Evolutionary conservation across 2,113 vertebrate species (phyloP), one percentile per base, ranked within the genome.

Genomic region (Macrotus californicus): DNA sequence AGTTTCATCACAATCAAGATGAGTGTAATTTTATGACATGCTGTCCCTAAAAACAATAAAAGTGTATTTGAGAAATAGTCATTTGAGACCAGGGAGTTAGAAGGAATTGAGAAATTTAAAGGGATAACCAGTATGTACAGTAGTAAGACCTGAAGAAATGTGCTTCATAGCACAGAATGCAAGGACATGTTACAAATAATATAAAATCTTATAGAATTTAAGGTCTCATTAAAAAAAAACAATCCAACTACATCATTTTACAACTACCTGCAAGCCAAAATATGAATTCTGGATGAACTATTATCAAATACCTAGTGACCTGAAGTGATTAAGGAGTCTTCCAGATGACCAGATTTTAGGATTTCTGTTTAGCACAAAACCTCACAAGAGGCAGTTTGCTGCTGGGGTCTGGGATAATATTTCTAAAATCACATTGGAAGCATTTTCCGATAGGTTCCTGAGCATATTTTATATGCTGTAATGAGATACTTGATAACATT

Each of bases 401-500:
- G 52, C 46, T 36, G 80, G 24, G 24, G 2, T 7, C 31, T 76
- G 31, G 48, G 61, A 67, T 46, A 80, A 16, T 16, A 52, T 90
- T 94, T 90, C 76, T 87, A 12, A 92, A 92, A 86, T 26, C 54
- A 69, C n/a, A 79, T 34, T 79, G 24, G 7, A 41, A 26, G 48
- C 12, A 81, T 77, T 93, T 87, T 87, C 22, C 46, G 91, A 34
- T 85, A 87, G 89, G 67, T 59, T 92, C 29, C 82, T 83, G 5
- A 94, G 66, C 36, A 90, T 83, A 61, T 79, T 90, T 83, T 79
- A 82, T 92, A 46, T 73, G 52, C 15, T 73, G 3, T 94, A 95
- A 90, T 91, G 87, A 94, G 87, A 95, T 46, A 73, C 41, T 69
- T 95, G 93, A 90, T 79, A 89, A 96, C 79, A 95, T 24, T 85